A percentile compares a stretch with the other conserved stretches of the same genome.
Evolutionary conservation across 2,797 vertebrate genomes (phyloP).

Genomic region (Protosalanx chinensis): DNA sequence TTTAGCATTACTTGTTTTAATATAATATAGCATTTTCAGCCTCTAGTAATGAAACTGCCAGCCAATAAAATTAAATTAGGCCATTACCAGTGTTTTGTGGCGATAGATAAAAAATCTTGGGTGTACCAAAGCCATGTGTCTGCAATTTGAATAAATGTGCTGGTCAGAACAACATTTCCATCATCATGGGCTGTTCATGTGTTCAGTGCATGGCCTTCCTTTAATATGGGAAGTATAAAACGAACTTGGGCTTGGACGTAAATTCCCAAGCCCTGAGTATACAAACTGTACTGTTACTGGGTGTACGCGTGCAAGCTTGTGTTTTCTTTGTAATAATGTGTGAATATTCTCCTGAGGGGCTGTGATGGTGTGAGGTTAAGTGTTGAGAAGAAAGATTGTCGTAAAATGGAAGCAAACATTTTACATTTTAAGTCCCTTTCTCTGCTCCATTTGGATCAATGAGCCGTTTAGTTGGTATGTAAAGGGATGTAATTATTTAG

Average conservation of each 20-base stretch:
- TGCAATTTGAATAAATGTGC: constrained; percentile 37
- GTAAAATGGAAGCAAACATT: constrained; percentile 4
- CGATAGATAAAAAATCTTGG: constrained; percentile 10
- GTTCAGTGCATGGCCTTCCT: neutral
- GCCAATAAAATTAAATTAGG: constrained; percentile 12
- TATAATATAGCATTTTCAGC: constrained; percentile 4
- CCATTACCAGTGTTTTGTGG: constrained; percentile 12
- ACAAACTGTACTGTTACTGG: constrained; percentile 1
- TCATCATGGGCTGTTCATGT: constrained; percentile 15
- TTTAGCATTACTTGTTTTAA: constrained; percentile 13
- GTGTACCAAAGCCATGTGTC: constrained; percentile 28
- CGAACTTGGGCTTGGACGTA: constrained; percentile 44
- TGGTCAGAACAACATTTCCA: constrained; percentile 21
- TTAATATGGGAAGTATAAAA: constrained; percentile 55
- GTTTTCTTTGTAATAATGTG: neutral
- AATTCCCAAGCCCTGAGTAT: constrained; percentile 35
- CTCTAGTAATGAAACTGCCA: neutral
- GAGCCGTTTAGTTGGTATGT: constrained; percentile 1
- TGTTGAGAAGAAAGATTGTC: neutral
- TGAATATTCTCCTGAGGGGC: constrained; percentile 10
- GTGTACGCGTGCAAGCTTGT: constrained; percentile 9
- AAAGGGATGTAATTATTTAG: constrained; percentile 8
- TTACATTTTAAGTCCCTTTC: neutral
- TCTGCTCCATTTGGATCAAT: constrained; percentile 1
- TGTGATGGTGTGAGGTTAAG: constrained; percentile 7